phyloP scores from a whole-genome alignment of 1,140 invertebrate species.

The Hermetia illucens region DNA sequence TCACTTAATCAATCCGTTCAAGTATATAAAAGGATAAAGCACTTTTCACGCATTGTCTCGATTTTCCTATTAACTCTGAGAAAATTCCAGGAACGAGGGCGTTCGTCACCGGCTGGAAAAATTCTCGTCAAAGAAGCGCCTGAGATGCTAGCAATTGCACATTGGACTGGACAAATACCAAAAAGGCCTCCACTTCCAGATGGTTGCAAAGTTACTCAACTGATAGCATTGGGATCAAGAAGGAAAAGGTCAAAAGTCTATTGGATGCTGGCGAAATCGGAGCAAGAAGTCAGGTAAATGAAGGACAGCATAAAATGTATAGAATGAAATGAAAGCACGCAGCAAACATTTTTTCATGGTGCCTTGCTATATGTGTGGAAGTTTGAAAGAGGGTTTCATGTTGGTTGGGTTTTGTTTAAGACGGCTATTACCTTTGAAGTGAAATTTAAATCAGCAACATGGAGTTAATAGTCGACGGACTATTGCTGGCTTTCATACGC shows the following conservation, averaged over 20 bases:
- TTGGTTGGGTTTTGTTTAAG: too few relatives aligned
- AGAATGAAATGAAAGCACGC: not conserved
- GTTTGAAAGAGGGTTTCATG: too few relatives aligned
- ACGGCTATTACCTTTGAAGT: too few relatives aligned
- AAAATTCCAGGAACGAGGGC: slow-evolving; percentile 17
- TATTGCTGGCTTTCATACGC: too few relatives aligned
- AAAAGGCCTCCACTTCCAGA: slow-evolving; percentile 49
- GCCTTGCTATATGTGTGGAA: too few relatives aligned
- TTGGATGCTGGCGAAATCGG: slow-evolving; percentile 47
- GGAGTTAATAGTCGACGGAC: too few relatives aligned
- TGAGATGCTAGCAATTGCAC: slow-evolving; percentile 61
- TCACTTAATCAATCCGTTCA: not conserved
- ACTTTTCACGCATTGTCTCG: too few relatives aligned
- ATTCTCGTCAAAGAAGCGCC: slow-evolving; percentile 55
- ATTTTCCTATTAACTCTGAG: too few relatives aligned
- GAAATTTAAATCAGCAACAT: too few relatives aligned
- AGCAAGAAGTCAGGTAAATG: slow-evolving; percentile 48
- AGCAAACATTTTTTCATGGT: too few relatives aligned
- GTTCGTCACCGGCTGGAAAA: slow-evolving; percentile 26
- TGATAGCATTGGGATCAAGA: slow-evolving; percentile 55
- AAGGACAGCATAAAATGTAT: not conserved
- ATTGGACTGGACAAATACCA: slow-evolving; percentile 56
- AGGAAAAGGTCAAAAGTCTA: slow-evolving; percentile 39
- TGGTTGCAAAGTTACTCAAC: slow-evolving; percentile 45
- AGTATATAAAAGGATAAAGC: too few relatives aligned